phyloP scores from a whole-genome alignment of 2,888 invertebrate species.

The Geophilus truncorum region DNA sequence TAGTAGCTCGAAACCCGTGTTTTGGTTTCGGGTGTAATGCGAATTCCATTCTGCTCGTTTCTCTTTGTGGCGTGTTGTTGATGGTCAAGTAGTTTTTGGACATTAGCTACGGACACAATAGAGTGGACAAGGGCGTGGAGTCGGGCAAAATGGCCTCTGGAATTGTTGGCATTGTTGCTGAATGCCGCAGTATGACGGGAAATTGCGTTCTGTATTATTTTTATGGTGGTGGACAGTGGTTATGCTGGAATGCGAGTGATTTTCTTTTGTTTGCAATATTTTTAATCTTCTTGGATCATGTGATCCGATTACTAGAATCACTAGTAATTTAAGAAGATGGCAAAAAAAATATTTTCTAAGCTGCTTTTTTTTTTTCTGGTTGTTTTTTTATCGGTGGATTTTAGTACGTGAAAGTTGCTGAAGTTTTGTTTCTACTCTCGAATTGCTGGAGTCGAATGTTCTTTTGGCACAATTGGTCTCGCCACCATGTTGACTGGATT shows the following conservation, averaged over 20 bases:
- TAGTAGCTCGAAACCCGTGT: neutral
- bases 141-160: neutral
- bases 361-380: neutral
- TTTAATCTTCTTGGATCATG: neutral
- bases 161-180: constrained; percentile 9
- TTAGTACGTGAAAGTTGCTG: neutral
- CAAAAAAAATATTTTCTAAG: neutral
- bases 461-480: constrained; percentile 24
- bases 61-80: constrained; percentile 8
- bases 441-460: neutral
- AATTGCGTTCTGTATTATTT: neutral
- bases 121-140: neutral
- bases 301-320: constrained; percentile 2
- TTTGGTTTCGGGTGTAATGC: neutral
- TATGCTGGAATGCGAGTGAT: neutral
- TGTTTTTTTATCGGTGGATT: neutral
- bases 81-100: constrained; percentile 19
- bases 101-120: constrained; percentile 19
- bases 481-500: constrained; percentile 18
- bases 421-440: neutral
- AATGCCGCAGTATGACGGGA: neutral
- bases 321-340: neutral
- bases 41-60: constrained; percentile 17
- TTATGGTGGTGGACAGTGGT: neutral
- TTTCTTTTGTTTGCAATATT: neutral